These are phyloP conservation scores for Pangasianodon gigas DNA, from an alignment of 2,113 vertebrate genomes.

Conservation along the genomic window DNA sequence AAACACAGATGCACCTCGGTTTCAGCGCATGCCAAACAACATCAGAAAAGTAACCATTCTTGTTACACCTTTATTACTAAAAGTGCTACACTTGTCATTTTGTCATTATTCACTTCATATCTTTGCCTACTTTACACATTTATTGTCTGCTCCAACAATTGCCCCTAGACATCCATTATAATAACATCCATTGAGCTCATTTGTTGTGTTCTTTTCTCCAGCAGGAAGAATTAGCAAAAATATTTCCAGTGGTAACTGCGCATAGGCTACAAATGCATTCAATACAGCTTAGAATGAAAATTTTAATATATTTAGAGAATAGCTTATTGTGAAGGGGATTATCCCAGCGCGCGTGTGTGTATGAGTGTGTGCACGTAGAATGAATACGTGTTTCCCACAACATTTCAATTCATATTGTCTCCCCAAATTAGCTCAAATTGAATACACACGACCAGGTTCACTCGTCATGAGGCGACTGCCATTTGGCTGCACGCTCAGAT, in stretches of 20 bases:
- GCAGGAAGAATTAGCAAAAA: background rate
- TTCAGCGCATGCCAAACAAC: background rate
- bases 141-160: background rate
- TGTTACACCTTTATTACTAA: background rate
- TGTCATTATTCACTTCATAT: background rate
- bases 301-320: background rate
- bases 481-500: constrained; percentile 22
- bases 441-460: constrained; percentile 12
- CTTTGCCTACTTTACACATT: background rate
- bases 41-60: background rate
- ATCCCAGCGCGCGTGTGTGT: constrained; percentile 18
- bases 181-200: background rate
- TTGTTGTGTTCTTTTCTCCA: background rate
- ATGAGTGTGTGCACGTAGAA: background rate
- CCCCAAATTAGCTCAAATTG: constrained; percentile 20
- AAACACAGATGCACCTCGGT: background rate
- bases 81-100: background rate
- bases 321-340: background rate
- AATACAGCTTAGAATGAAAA: background rate
- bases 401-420: constrained; percentile 13
- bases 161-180: background rate
- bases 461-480: constrained; percentile 12
- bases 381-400: constrained; percentile 14
- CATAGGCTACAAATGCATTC: background rate
- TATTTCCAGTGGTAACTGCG: background rate